Evolutionary conservation across 35 echinoderm and acorn worm species (phyloP).

Genomic region (Diadema setosum): DNA sequence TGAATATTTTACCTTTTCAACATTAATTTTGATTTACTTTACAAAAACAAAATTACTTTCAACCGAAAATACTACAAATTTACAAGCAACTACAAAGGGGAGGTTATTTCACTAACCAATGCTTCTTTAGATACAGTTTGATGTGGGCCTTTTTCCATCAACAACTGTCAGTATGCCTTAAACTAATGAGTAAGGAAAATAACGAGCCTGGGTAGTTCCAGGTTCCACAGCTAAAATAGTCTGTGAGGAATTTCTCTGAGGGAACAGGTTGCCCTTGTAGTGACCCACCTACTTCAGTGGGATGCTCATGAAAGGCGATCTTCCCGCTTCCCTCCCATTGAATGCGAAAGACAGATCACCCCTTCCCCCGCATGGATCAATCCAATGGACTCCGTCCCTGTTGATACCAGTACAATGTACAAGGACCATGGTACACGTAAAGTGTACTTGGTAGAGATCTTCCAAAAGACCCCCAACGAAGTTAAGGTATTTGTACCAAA

Average conservation of each 20-base stretch:
- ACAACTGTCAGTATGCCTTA: conserved; percentile 31
- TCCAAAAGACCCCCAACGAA: too few species aligned
- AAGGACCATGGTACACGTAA: too few species aligned
- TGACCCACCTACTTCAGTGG: conserved; percentile 60
- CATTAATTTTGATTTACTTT: too few species aligned
- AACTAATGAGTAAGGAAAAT: conserved; percentile 95
- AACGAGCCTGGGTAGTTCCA: conserved; percentile 70
- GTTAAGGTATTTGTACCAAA: too few species aligned
- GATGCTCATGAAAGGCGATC: conserved; percentile 36
- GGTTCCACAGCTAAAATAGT: conserved; percentile 69
- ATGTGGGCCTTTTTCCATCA: background rate
- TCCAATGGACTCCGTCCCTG: too few species aligned
- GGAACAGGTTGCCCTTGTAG: conserved; percentile 76
- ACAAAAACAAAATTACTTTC: too few species aligned
- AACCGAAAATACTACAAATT: too few species aligned
- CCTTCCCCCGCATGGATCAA: too few species aligned
- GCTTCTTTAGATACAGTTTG: background rate
- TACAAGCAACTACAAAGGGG: too few species aligned
- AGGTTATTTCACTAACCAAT: background rate
- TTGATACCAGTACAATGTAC: too few species aligned
- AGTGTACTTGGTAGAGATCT: too few species aligned
- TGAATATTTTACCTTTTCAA: too few species aligned
- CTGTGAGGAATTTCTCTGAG: conserved; percentile 75
- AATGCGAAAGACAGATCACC: background rate
- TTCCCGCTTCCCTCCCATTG: conserved; percentile 10